Percentiles rank a stretch among this genome's conserved stretches.
These are phyloP conservation scores for Engystomops pustulosus DNA, from an alignment of 2,113 vertebrate species.

Conservation along the genomic window DNA sequence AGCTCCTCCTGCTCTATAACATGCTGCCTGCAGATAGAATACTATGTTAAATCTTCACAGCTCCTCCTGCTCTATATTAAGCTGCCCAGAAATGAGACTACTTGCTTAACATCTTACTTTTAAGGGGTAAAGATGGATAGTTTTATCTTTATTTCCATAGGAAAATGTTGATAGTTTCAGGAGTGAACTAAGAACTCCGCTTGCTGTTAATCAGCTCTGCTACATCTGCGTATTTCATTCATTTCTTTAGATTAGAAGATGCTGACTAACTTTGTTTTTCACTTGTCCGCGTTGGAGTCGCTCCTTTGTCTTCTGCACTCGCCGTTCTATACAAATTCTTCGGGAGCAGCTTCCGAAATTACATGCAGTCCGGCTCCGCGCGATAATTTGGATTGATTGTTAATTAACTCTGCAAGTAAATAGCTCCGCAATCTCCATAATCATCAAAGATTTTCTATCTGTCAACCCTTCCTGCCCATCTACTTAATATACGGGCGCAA, in stretches of 20 bases:
- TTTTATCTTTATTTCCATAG: not conserved
- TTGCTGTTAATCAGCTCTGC: not conserved
- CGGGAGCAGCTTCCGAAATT: slow-evolving; percentile 60
- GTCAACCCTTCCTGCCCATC: slow-evolving; percentile 55
- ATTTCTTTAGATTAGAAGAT: not conserved
- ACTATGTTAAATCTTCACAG: too few species aligned
- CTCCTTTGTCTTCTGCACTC: not conserved
- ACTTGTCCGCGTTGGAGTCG: not conserved
- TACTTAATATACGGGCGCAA: slow-evolving; percentile 27
- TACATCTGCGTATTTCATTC: not conserved
- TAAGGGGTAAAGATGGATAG: not conserved
- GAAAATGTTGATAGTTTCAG: not conserved
- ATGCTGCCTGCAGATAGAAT: too few species aligned
- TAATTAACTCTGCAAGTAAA: slow-evolving; percentile 64
- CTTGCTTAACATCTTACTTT: too few species aligned
- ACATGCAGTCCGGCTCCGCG: slow-evolving; percentile 56
- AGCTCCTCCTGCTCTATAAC: too few species aligned
- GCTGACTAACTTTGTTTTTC: slow-evolving; percentile 4
- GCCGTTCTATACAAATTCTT: not conserved
- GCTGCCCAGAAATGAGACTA: too few species aligned
- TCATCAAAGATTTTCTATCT: slow-evolving; percentile 61
- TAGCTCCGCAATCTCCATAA: slow-evolving; percentile 57
- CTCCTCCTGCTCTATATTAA: too few species aligned
- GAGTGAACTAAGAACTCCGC: too few species aligned
- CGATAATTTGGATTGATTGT: slow-evolving; percentile 63